phyloP scores from a whole-genome alignment of 2,888 invertebrate genomes.

The Philaethria dido region DNA sequence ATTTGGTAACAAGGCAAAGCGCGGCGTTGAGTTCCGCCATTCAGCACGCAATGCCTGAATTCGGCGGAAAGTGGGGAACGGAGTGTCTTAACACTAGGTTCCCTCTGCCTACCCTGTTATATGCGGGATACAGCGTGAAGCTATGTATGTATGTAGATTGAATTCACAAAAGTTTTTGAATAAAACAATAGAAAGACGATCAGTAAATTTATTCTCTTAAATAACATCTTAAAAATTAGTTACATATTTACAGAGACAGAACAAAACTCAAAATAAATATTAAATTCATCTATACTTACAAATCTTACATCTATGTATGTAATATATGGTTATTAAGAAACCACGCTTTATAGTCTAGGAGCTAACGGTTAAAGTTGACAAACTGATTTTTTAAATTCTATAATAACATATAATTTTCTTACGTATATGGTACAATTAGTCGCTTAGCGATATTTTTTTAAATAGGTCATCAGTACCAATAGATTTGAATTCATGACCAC shows the following conservation, averaged over 20 bases:
- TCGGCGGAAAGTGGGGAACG: too few relatives aligned
- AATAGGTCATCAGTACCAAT: not conserved
- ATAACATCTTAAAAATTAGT: constrained; percentile 59
- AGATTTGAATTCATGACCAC: not conserved
- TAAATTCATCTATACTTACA: constrained; percentile 33
- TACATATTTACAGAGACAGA: constrained; percentile 64
- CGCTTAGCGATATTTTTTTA: constrained; percentile 1
- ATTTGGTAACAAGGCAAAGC: too few relatives aligned
- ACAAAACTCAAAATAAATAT: constrained; percentile 43
- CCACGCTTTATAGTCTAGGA: constrained; percentile 45
- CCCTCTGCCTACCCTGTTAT: too few relatives aligned
- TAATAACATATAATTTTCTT: constrained; percentile 1
- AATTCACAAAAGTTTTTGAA: too few relatives aligned
- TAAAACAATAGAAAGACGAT: constrained; percentile 57
- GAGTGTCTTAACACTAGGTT: too few relatives aligned
- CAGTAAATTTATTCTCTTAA: constrained; percentile 73
- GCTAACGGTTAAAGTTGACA: constrained; percentile 38
- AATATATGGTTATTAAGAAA: constrained; percentile 52
- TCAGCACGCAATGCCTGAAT: too few relatives aligned
- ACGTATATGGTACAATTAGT: not conserved
- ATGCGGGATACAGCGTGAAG: too few relatives aligned
- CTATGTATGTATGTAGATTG: too few relatives aligned
- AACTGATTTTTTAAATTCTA: constrained; percentile 13
- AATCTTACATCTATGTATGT: constrained; percentile 33
- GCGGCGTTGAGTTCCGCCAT: too few relatives aligned